A percentile compares a stretch with the other conserved stretches of the same genome.
These are phyloP conservation scores for Leptinotarsa haldemani DNA, from an alignment of 2,888 invertebrate genomes.

Conservation along the genomic window DNA sequence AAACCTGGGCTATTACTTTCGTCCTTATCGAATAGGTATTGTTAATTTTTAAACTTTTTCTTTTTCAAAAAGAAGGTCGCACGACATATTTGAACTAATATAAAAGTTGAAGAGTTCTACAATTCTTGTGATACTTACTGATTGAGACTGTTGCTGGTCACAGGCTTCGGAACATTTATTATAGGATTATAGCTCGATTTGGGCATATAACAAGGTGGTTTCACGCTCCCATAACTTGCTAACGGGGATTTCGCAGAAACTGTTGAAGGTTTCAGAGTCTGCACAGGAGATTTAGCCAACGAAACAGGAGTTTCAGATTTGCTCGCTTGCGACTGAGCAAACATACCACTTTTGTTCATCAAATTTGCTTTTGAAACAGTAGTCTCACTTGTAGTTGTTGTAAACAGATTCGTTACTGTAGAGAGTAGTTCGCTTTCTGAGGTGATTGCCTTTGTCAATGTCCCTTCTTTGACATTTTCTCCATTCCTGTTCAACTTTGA, in stretches of 20 bases:
- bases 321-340: slow-evolving; percentile 2
- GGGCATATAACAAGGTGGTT: slow-evolving; percentile 60
- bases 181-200: slow-evolving; percentile 56
- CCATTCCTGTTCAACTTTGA: slow-evolving; percentile 55
- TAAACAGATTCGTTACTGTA: background rate
- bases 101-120: too few species aligned
- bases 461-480: slow-evolving; percentile 43
- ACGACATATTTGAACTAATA: too few species aligned
- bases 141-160: slow-evolving; percentile 38
- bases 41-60: too few species aligned
- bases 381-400: slow-evolving; percentile 22
- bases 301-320: slow-evolving; percentile 39
- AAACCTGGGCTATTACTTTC: too few species aligned
- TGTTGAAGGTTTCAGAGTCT: slow-evolving; percentile 23
- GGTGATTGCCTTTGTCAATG: background rate
- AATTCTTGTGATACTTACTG: slow-evolving; percentile 20
- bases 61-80: too few species aligned
- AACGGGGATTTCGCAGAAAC: slow-evolving; percentile 35
- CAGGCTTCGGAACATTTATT: slow-evolving; percentile 58
- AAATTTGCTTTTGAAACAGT: slow-evolving; percentile 17
- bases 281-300: slow-evolving; percentile 30
- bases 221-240: slow-evolving; percentile 35
- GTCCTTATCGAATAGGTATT: too few species aligned
- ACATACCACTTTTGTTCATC: slow-evolving; percentile 9
- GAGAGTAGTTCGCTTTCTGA: background rate